These are phyloP conservation scores for Progne subis DNA, from an alignment of 2,113 vertebrate genomes.

Conservation along the genomic window DNA sequence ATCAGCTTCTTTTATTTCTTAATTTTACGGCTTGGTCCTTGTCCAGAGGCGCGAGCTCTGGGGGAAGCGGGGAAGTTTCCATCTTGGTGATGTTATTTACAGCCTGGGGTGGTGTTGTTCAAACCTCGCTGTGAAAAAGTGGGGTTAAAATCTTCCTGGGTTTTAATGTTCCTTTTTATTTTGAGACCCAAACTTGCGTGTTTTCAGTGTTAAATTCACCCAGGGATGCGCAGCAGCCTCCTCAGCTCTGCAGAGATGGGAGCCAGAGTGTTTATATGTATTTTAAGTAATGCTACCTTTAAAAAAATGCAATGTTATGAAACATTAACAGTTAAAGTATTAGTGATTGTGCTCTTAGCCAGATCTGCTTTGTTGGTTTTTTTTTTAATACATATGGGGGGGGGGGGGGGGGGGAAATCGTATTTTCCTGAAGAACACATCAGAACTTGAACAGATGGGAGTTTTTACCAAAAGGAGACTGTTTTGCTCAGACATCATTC, in stretches of 20 bases:
- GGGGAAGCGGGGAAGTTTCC: neutral
- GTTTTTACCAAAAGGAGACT: slow-evolving; percentile 17
- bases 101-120: too few relatives aligned
- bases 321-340: neutral
- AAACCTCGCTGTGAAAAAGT: neutral
- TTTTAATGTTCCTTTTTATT: neutral
- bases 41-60: accelerated
- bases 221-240: neutral
- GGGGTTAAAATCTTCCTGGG: neutral
- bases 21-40: neutral
- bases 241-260: neutral
- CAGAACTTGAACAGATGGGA: slow-evolving; percentile 42
- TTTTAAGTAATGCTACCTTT: neutral
- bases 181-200: neutral
- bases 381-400: neutral
- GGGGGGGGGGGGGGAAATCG: too few relatives aligned
- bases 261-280: accelerated
- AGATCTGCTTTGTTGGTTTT: neutral
- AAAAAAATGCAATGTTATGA: neutral
- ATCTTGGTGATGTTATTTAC: neutral
- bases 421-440: slow-evolving; percentile 20
- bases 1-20: neutral
- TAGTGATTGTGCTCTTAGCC: neutral
- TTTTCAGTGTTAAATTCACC: neutral
- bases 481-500: slow-evolving; percentile 31